phyloP scores from a whole-genome alignment of 2,888 invertebrate species.

The Aleiodes leptofemur region DNA sequence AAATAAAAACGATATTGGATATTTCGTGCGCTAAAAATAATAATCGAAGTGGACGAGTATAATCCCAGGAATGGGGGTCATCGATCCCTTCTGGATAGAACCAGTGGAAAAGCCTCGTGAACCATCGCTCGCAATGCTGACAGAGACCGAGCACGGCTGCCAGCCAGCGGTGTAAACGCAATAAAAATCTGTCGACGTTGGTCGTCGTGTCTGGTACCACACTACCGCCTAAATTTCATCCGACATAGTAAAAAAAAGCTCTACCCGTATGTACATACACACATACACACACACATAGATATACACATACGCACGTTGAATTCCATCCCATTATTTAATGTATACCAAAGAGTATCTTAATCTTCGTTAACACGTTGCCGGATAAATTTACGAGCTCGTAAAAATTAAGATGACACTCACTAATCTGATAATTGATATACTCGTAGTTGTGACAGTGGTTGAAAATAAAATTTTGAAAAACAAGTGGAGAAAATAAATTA shows the following conservation, averaged over 20 bases:
- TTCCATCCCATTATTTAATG: constrained; percentile 43
- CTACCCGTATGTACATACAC: neutral
- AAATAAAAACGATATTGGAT: constrained; percentile 14
- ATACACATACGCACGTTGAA: constrained; percentile 23
- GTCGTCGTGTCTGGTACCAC: constrained; percentile 29
- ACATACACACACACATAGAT: neutral
- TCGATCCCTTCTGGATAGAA: neutral
- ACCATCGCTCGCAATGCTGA: constrained; percentile 43
- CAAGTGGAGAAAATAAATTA: neutral
- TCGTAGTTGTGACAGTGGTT: constrained; percentile 14
- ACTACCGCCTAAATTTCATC: constrained; percentile 40
- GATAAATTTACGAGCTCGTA: constrained; percentile 38
- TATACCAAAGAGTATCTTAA: constrained; percentile 40
- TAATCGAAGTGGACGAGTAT: constrained; percentile 22
- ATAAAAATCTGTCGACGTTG: constrained; percentile 50
- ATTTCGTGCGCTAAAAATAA: constrained; percentile 20
- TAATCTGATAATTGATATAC: constrained; percentile 41
- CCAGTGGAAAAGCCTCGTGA: constrained; percentile 24
- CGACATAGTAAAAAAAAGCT: constrained; percentile 17
- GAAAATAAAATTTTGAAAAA: constrained; percentile 3
- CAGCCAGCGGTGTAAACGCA: constrained; percentile 53
- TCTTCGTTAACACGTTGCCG: constrained; percentile 27
- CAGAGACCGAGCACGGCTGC: constrained; percentile 53
- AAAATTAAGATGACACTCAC: constrained; percentile 39
- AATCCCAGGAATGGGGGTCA: constrained; percentile 32